Evolutionary conservation across 2,797 vertebrate genomes (phyloP), one percentile per base, ranked within the genome.

Genomic region (Cyclopterus lumpus): DNA sequence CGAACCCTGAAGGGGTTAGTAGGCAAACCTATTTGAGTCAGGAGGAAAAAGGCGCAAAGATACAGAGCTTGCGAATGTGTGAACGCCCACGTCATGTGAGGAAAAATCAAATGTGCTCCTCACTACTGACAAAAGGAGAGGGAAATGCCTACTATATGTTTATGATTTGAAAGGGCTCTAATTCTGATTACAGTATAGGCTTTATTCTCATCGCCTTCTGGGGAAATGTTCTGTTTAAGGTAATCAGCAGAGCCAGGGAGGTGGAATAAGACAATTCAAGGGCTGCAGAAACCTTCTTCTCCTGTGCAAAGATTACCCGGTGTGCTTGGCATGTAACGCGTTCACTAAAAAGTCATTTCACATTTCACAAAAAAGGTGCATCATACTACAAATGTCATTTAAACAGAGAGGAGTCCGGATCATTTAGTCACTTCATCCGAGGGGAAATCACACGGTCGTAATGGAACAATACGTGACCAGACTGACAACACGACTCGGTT

Each of bases 311-410:
- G 60, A 71, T 83, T 61, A 30, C 44, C 16, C 4, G 7, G 34
- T 24, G 38, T 77, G 58, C 79, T 83, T 77, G 69, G 53, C 22
- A 60, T 76, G 53, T 71, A 77, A 73, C 66, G 34, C 34, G 26
- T 9, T 64, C 16, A 48, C 63, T 69, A 77, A 79, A 79, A 78
- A 69, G 18, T 24, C 12, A 65, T 74, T 85, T 75, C 63, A 67
- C 64, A 69, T 80, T 77, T n/a, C n/a, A n/a, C 24, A 81, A 65
- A 70, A 82, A 85, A 68, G 34, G 62, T 79, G 68, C 58, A 82
- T 86, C 4, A 77, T 89, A 46, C 71, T 82, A 76, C 55, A 85
- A 90, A 87, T 75, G 76, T 75, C 81, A 84, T 68, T 77, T 53
- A 73, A 78, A 79, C 66, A 77, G 79, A 68, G 11, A 80, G 40